Conservation (phyloP, 1,140 invertebrate species). For the Drosophila willistoni region DNA sequence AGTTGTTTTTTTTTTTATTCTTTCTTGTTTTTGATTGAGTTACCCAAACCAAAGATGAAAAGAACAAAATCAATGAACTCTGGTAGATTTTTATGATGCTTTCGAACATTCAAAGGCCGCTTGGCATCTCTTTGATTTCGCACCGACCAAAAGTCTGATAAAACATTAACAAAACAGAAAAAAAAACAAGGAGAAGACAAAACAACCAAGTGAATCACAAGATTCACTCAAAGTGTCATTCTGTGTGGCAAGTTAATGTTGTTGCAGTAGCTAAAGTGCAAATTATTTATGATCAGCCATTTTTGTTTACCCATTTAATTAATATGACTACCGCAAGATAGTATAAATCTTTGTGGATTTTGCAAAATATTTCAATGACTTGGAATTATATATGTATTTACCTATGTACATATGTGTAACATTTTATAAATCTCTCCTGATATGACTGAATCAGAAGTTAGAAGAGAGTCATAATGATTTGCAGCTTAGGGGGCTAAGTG, state of each 20-base stretch:
- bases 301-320: conserved; percentile 70
- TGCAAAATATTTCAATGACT: conserved; percentile 26
- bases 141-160: conserved; percentile 50
- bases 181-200: not conserved
- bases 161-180: not conserved
- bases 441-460: no score
- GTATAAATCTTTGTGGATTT: conserved; percentile 39
- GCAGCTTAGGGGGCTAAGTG: no score
- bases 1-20: conserved; percentile 30
- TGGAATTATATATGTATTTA: no score
- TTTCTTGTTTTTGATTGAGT: conserved; percentile 65
- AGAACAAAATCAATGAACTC: conserved; percentile 76
- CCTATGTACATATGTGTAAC: no score
- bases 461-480: no score
- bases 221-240: conserved; percentile 55
- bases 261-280: conserved; percentile 68
- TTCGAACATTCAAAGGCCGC: conserved; percentile 44
- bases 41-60: conserved; percentile 55
- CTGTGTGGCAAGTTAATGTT: conserved; percentile 21
- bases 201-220: conserved; percentile 64
- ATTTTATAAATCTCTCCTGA: no score
- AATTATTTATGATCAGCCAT: conserved; percentile 65
- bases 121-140: conserved; percentile 67
- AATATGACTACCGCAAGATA: conserved; percentile 43
- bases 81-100: conserved; percentile 68